Base-by-base conservation (phyloP, 2,797 vertebrate species). In the Yasuhikotakia modesta region DNA sequence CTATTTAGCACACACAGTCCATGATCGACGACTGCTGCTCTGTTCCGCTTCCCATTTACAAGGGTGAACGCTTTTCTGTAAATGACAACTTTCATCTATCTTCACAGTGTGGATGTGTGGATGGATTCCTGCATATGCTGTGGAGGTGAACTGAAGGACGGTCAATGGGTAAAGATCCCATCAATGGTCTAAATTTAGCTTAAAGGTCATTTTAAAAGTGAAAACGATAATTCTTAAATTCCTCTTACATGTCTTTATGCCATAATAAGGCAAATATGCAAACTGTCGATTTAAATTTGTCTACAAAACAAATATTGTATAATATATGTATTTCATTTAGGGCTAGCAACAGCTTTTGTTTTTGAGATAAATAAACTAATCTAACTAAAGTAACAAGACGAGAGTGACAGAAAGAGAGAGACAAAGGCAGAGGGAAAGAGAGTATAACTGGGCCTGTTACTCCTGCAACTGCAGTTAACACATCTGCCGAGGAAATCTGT, bases 1-100 rank as follows among this genome's bases (percentile, higher is more conserved):
- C 39, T 39, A 60, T 61, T 66, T 73, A 74, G 71, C 43, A 30
- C 27, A 63, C 2, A 8, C 60, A 50, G 45, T 73, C 46, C 16
- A 64, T 52, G 46, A 65, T 43, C 13, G 30, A 53, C 10, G 14
- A 46, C 27, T 52, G 19, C 19, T 32, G 30, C 46, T 64, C 46
- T 0, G 13, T 67, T 82, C 72, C 32, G 43, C 30, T 72, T 68
- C 30, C 67, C 53, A 57, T 67, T 73, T 39, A 61, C 24, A 55
- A 43, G 73, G 1, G 11, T 45, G 55, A 53, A 27, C 45, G 16
- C 48, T 27, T 74, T 65, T 55, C 57, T 64, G 50, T 35, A 64
- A 73, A 32, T 8, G 45, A 11, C 24, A 63, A 60, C 3, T 6
- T 73, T 73, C n/a, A 52, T 53, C 21, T 3, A 0, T 64, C 27